Evolutionary conservation across 2,797 vertebrate species (phyloP).

Genomic region (Phalanger gymnotis): DNA sequence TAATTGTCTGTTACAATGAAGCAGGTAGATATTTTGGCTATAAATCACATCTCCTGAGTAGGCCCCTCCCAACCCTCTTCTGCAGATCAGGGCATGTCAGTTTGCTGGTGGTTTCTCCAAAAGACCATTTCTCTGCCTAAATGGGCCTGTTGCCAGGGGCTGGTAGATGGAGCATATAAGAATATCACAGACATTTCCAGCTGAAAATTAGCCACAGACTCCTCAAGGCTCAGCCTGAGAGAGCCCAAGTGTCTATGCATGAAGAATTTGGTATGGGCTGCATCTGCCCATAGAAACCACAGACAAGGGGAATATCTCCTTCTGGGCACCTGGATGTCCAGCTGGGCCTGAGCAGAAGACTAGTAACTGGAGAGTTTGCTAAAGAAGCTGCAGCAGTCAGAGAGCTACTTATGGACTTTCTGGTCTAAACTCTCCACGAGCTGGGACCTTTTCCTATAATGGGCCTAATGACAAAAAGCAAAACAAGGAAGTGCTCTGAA

Average conservation of each 20-base stretch:
- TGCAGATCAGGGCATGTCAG: fast-evolving
- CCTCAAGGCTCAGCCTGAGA: slow-evolving; percentile 54
- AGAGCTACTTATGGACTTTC: slow-evolving; percentile 2
- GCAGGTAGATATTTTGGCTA: background rate
- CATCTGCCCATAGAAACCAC: slow-evolving; percentile 44
- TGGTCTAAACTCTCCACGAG: slow-evolving; percentile 37
- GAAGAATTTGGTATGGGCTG: slow-evolving; percentile 59
- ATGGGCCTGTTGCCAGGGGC: background rate
- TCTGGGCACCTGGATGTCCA: slow-evolving; percentile 74
- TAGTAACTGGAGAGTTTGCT: slow-evolving; percentile 59
- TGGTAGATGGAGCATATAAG: slow-evolving; percentile 36
- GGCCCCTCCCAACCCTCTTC: background rate
- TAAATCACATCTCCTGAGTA: fast-evolving
- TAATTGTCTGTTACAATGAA: background rate
- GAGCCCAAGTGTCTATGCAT: background rate
- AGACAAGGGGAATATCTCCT: slow-evolving; percentile 66
- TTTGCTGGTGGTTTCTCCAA: background rate
- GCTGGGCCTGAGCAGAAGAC: slow-evolving; percentile 25
- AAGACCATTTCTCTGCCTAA: background rate
- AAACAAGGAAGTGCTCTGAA: background rate
- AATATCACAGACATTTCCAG: slow-evolving; percentile 13
- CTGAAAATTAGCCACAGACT: slow-evolving; percentile 44
- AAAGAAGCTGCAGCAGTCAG: slow-evolving; percentile 1
- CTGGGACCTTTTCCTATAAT: background rate
- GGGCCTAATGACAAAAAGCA: background rate